Conservation (phyloP, 2,797 vertebrate genomes). For the Danio choprae region DNA sequence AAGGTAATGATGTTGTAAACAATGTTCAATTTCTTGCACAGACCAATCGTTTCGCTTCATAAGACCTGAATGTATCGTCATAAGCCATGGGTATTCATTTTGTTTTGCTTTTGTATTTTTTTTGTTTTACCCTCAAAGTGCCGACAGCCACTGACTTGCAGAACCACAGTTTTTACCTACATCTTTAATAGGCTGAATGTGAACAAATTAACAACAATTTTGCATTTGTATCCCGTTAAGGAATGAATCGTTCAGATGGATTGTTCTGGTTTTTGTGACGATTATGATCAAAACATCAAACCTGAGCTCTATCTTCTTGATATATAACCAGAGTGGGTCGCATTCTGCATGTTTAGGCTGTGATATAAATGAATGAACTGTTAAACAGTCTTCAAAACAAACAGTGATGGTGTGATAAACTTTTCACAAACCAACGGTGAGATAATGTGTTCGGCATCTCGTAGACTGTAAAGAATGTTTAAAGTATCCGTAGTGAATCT, state of each 20-base stretch:
- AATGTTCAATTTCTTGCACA: too few species aligned
- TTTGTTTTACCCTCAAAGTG: too few species aligned
- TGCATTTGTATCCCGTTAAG: background rate
- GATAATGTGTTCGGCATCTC: conserved; percentile 19
- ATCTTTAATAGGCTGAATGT: too few species aligned
- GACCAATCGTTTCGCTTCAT: too few species aligned
- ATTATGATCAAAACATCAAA: background rate
- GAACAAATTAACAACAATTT: too few species aligned
- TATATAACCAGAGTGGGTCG: conserved; percentile 27
- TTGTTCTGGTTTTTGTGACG: background rate
- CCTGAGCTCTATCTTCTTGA: too few species aligned
- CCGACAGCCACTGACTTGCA: too few species aligned
- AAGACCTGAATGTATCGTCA: too few species aligned
- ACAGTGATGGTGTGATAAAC: conserved; percentile 1
- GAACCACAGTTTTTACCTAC: too few species aligned
- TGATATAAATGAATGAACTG: conserved; percentile 25
- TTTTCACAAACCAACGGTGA: background rate
- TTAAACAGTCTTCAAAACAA: conserved; percentile 35
- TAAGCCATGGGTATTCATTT: too few species aligned
- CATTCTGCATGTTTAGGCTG: conserved; percentile 18
- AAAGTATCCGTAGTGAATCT: conserved; percentile 20
- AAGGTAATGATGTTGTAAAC: too few species aligned
- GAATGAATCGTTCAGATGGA: background rate
- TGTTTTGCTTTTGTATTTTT: too few species aligned
- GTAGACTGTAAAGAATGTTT: conserved; percentile 28